These are phyloP conservation scores for Leptopilina syphax DNA, from an alignment of 2,888 invertebrate species.

Conservation along the genomic window DNA sequence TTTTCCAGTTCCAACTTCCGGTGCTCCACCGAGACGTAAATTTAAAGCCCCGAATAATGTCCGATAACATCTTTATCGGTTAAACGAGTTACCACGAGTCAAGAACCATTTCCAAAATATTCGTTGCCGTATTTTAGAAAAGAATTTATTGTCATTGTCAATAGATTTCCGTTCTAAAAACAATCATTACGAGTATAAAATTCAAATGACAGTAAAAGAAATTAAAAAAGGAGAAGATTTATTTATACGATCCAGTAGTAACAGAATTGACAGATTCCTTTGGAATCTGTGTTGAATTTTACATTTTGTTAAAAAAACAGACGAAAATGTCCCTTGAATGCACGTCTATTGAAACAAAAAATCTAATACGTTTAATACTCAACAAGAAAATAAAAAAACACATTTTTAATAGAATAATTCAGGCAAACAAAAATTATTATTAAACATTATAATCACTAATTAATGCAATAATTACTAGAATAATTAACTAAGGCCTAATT, in stretches of 20 bases:
- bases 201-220: neutral
- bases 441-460: too few relatives aligned
- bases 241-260: slow-evolving; percentile 89
- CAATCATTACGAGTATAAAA: neutral
- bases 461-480: too few relatives aligned
- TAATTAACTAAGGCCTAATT: too few relatives aligned
- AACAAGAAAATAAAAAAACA: slow-evolving; percentile 64
- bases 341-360: slow-evolving; percentile 94
- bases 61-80: slow-evolving; percentile 90
- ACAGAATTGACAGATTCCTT: slow-evolving; percentile 92
- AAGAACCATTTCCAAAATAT: slow-evolving; percentile 92
- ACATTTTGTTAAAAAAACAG: slow-evolving; percentile 83
- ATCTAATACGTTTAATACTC: slow-evolving; percentile 78
- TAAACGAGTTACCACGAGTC: slow-evolving; percentile 94
- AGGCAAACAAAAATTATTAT: too few relatives aligned
- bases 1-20: slow-evolving; percentile 81
- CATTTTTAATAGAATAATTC: too few relatives aligned
- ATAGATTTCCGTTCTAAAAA: slow-evolving; percentile 76
- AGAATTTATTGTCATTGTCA: slow-evolving; percentile 81
- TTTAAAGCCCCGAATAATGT: slow-evolving; percentile 82
- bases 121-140: slow-evolving; percentile 86
- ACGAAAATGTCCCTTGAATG: slow-evolving; percentile 93
- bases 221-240: neutral
- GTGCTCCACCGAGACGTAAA: slow-evolving; percentile 79
- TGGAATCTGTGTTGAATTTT: slow-evolving; percentile 87